Percentiles rank a stretch among this genome's conserved stretches.
Evolutionary conservation across 2,888 invertebrate species (phyloP).

Genomic region (Chrysomela aeneicollis): DNA sequence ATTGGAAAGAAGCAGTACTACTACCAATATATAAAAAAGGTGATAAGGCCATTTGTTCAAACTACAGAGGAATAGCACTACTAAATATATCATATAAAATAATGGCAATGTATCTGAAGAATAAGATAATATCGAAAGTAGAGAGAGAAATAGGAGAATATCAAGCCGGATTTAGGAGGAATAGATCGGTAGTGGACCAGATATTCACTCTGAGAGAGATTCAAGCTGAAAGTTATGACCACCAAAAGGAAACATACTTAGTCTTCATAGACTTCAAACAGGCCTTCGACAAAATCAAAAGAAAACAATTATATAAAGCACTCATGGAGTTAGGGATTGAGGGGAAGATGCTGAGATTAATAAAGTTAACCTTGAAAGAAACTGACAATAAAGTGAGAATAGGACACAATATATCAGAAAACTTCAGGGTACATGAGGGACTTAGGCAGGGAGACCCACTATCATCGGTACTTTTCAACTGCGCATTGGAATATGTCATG

Average conservation of each 20-base stretch:
- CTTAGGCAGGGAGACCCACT: no score
- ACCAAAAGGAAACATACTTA: slow-evolving; percentile 7
- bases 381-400: no score
- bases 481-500: no score
- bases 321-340: no score
- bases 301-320: no score
- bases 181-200: slow-evolving; percentile 17
- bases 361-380: no score
- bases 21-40: neutral
- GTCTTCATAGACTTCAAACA: slow-evolving; percentile 13
- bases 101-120: neutral
- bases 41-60: neutral
- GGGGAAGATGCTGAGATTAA: no score
- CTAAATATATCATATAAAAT: neutral
- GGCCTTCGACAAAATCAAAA: slow-evolving; percentile 4
- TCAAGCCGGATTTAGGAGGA: slow-evolving; percentile 12
- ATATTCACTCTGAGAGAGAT: slow-evolving; percentile 17
- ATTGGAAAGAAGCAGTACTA: neutral
- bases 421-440: no score
- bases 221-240: slow-evolving; percentile 13
- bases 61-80: neutral
- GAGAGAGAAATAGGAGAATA: slow-evolving; percentile 8
- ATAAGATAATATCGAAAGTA: neutral
- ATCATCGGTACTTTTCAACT: no score
- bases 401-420: no score